Evolutionary conservation across 2,888 invertebrate species (phyloP).

Genomic region (Noctua fimbriata): DNA sequence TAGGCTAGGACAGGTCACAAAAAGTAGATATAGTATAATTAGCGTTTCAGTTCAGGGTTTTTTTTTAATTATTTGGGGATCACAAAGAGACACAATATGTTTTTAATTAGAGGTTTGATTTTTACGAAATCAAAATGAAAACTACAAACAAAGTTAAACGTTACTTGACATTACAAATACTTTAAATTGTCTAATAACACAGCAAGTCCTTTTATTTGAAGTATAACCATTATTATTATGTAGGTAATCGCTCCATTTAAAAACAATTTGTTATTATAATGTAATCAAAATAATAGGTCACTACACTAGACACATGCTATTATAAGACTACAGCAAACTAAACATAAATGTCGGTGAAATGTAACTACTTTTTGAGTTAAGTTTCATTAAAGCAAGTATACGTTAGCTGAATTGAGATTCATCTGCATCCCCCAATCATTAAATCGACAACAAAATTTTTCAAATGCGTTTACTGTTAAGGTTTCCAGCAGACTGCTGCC

Average conservation of each 20-base stretch:
- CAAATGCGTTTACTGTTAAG: neutral
- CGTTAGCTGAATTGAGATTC: neutral
- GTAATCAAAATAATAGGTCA: constrained; percentile 16
- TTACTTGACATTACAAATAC: neutral
- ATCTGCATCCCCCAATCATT: neutral
- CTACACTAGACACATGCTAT: neutral
- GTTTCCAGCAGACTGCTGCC: neutral
- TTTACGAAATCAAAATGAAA: neutral
- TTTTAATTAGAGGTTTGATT: neutral
- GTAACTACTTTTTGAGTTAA: neutral
- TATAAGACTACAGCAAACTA: neutral
- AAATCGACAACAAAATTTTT: neutral
- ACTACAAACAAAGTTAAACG: no score
- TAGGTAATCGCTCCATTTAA: neutral
- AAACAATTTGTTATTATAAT: constrained; percentile 16
- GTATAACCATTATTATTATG: neutral
- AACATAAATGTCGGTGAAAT: neutral
- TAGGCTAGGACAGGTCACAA: neutral
- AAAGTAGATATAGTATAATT: neutral
- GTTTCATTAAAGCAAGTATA: neutral
- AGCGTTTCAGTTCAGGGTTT: neutral
- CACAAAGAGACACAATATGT: neutral
- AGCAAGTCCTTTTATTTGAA: neutral
- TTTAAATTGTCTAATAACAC: neutral
- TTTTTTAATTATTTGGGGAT: neutral